phyloP scores from a whole-genome alignment of 2,113 vertebrate species.

The Chlorodrepanis virens region DNA sequence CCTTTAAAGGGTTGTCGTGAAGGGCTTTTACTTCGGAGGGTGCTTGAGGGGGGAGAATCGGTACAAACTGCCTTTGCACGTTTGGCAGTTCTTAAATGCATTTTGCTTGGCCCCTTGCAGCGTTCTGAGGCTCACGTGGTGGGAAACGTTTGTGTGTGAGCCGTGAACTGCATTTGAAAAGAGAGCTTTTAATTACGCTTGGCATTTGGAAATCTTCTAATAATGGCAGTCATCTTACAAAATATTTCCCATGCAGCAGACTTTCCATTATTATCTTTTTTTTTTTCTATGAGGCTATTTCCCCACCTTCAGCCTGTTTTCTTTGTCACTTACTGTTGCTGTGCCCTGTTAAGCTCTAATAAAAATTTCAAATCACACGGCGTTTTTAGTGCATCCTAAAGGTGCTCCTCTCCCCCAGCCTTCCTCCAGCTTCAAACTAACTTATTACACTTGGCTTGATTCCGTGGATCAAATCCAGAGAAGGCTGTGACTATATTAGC shows the following conservation, averaged over 20 bases:
- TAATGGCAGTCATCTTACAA: constrained; percentile 50
- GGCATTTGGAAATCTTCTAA: constrained; percentile 43
- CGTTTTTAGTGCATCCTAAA: constrained; percentile 32
- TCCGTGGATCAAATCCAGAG: constrained; percentile 5
- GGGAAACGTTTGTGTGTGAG: constrained; percentile 44
- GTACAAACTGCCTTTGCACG: constrained; percentile 51
- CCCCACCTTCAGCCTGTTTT: constrained; percentile 18
- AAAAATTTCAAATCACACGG: constrained; percentile 35
- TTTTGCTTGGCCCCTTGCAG: constrained; percentile 52
- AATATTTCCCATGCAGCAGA: constrained; percentile 53
- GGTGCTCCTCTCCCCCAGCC: constrained; percentile 29
- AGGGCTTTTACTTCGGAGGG: neutral
- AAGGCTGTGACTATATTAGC: constrained; percentile 1
- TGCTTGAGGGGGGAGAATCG: neutral
- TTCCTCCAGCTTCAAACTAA: constrained; percentile 28
- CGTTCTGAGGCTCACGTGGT: constrained; percentile 51
- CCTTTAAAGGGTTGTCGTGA: constrained; percentile 55
- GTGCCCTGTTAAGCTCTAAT: constrained; percentile 50
- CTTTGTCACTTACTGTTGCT: constrained; percentile 57
- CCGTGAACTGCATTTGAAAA: constrained; percentile 60
- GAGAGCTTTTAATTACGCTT: constrained; percentile 61
- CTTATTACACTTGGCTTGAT: constrained; percentile 58
- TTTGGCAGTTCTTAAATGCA: constrained; percentile 58
- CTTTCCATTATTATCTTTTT: neutral
- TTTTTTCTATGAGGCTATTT: neutral